Evolutionary conservation across 2,797 vertebrate species (phyloP).

Genomic region (Gallinago solitaria): DNA sequence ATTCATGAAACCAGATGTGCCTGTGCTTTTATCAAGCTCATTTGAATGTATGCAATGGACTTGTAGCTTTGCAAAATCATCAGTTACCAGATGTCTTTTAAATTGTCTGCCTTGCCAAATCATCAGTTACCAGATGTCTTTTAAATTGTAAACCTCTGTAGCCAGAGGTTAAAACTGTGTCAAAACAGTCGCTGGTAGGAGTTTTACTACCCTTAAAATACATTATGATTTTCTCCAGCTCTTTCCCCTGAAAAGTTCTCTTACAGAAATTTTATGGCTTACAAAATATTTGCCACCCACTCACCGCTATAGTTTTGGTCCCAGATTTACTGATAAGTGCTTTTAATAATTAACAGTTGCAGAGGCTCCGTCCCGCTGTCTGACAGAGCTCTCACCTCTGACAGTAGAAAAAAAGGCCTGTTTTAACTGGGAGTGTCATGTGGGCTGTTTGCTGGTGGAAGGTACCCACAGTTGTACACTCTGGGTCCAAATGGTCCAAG

Average conservation of each 20-base stretch:
- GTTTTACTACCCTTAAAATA: background rate
- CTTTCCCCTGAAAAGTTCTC: background rate
- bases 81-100: constrained; percentile 51
- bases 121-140: constrained; percentile 40
- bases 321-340: background rate
- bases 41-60: constrained; percentile 49
- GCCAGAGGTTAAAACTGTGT: constrained; percentile 33
- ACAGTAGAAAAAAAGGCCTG: background rate
- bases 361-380: background rate
- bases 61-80: constrained; percentile 24
- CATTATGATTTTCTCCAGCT: background rate
- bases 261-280: background rate
- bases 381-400: background rate
- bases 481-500: background rate
- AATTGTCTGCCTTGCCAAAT: background rate
- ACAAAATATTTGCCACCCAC: background rate
- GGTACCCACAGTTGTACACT: background rate
- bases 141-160: background rate
- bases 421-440: background rate
- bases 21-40: constrained; percentile 7
- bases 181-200: constrained; percentile 10
- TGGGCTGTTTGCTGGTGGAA: background rate
- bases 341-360: constrained; percentile 42
- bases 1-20: constrained; percentile 21
- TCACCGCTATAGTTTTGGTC: background rate